phyloP scores from a whole-genome alignment of 2,797 vertebrate species.

The Okamejei kenojei region DNA sequence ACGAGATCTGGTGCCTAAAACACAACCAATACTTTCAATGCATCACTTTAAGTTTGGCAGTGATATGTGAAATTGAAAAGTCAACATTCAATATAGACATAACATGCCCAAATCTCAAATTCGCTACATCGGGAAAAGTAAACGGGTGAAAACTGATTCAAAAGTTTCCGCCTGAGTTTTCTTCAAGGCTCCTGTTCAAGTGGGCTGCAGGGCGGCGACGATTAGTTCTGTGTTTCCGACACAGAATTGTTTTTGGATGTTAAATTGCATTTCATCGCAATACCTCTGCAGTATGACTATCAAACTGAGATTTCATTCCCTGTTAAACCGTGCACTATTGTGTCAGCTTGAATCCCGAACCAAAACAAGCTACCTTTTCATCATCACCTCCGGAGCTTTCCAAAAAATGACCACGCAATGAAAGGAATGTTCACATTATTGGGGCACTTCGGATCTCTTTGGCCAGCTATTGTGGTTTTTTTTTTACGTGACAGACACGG shows the following conservation, averaged over 20 bases:
- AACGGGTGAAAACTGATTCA: background rate
- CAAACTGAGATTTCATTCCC: background rate
- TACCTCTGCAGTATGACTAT: constrained; percentile 10
- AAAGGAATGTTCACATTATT: constrained; percentile 4
- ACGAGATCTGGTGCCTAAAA: background rate
- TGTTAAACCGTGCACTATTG: constrained; percentile 14
- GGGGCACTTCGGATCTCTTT: background rate
- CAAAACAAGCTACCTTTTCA: background rate
- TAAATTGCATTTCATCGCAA: background rate
- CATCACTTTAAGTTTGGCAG: background rate
- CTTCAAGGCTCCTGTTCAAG: background rate
- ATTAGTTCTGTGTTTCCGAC: background rate
- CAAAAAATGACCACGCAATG: background rate
- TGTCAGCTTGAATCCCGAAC: background rate
- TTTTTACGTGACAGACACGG: background rate
- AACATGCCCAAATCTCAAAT: no score
- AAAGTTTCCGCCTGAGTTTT: background rate
- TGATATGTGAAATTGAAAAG: background rate
- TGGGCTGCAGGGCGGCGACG: background rate
- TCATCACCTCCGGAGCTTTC: background rate
- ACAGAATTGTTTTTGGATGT: background rate
- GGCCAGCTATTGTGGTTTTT: no score
- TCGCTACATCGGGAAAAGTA: background rate
- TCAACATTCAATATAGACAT: background rate
- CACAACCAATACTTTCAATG: background rate